These are phyloP conservation scores for Drosophila mojavensis DNA, from an alignment of 1,140 invertebrate genomes.

Conservation along the genomic window DNA sequence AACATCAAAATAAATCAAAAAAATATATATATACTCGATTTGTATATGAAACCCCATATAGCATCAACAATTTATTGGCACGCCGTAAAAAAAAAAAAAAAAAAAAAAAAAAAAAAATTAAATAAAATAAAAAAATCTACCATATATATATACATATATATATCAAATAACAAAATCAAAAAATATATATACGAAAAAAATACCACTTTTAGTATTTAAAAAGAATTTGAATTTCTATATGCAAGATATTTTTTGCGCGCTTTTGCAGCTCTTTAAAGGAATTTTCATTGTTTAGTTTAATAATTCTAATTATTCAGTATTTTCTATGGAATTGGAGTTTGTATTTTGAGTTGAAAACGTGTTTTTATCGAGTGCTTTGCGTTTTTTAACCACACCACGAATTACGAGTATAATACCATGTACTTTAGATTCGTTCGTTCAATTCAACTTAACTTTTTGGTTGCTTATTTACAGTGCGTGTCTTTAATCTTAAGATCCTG, in stretches of 20 bases:
- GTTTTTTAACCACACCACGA: slow-evolving; percentile 66
- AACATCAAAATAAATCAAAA: slow-evolving; percentile 30
- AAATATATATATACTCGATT: slow-evolving; percentile 48
- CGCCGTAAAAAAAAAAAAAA: slow-evolving; percentile 58
- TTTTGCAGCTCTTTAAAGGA: slow-evolving; percentile 31
- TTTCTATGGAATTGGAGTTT: slow-evolving; percentile 36
- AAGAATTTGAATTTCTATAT: slow-evolving; percentile 46
- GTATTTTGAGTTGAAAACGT: slow-evolving; percentile 42
- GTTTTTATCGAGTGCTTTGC: slow-evolving; percentile 30
- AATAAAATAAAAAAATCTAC: no score
- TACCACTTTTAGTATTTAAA: slow-evolving; percentile 14
- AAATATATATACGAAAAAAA: slow-evolving; percentile 14
- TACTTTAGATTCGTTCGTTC: slow-evolving; percentile 12
- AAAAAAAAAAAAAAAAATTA: slow-evolving; percentile 1
- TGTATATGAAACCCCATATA: slow-evolving; percentile 43
- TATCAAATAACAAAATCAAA: background rate
- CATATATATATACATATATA: slow-evolving; percentile 3
- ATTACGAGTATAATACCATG: slow-evolving; percentile 32
- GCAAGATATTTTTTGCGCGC: slow-evolving; percentile 57
- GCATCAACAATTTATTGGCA: slow-evolving; percentile 62
- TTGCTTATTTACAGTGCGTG: slow-evolving; percentile 11
- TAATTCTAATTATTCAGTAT: slow-evolving; percentile 17
- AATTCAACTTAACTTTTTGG: background rate
- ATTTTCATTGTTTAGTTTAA: slow-evolving; percentile 17
- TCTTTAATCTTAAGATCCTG: slow-evolving; percentile 20